phyloP scores from a whole-genome alignment of 2,797 vertebrate genomes.

The Lates japonicus region DNA sequence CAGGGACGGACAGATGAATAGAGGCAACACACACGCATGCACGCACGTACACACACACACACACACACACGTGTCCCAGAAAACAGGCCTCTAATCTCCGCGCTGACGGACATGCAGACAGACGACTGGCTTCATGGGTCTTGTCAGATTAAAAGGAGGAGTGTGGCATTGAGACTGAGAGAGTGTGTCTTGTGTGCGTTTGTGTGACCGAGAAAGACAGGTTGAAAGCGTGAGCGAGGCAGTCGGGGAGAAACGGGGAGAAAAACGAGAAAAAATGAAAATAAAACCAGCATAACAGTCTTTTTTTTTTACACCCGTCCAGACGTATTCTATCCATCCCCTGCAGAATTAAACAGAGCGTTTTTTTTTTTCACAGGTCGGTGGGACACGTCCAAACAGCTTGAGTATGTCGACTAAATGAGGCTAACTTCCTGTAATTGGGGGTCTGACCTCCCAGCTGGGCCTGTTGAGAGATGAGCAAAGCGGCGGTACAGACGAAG shows the following conservation, averaged over 20 bases:
- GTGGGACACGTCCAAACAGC: conserved; percentile 56
- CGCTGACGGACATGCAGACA: conserved; percentile 47
- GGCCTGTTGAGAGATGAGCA: conserved; percentile 35
- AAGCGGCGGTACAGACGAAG: not conserved
- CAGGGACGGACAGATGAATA: conserved; percentile 50
- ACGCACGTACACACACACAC: conserved; percentile 25
- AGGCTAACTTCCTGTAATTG: conserved; percentile 63
- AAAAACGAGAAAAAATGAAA: not conserved
- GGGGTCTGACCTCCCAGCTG: conserved; percentile 61
- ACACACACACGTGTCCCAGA: conserved; percentile 46
- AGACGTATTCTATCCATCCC: conserved; percentile 5
- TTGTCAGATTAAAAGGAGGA: conserved; percentile 62
- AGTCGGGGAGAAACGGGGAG: not conserved
- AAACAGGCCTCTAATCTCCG: conserved; percentile 55
- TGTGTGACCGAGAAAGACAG: conserved; percentile 8
- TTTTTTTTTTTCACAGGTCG: conserved; percentile 31
- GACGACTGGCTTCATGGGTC: conserved; percentile 27
- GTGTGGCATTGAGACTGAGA: conserved; percentile 4
- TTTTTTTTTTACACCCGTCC: conserved; percentile 15
- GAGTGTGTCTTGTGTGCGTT: conserved; percentile 22
- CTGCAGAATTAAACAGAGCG: conserved; percentile 13
- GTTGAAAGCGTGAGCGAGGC: not conserved
- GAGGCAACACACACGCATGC: conserved; percentile 19
- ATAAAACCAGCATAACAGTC: not conserved
- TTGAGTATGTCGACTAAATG: conserved; percentile 50